Evolutionary conservation across 2,797 vertebrate genomes (phyloP).

Genomic region (Pipistrellus pipistrellus): DNA sequence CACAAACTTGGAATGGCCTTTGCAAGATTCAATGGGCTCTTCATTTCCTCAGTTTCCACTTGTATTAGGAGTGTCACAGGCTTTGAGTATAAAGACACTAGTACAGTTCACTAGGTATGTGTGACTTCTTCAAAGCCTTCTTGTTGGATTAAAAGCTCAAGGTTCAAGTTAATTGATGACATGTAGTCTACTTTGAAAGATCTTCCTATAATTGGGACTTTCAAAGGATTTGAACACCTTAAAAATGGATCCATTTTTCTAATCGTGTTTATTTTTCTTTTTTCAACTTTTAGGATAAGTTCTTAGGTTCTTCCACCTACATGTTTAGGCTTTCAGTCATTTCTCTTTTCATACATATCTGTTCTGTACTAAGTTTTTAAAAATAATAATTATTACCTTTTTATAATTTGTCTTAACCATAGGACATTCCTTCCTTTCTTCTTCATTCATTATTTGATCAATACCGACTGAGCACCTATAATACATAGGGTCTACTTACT

Average conservation of each 20-base stretch:
- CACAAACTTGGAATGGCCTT: not conserved
- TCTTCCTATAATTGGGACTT: not conserved
- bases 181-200: not conserved
- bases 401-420: slow-evolving; percentile 12
- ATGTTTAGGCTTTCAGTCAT: slow-evolving; percentile 1
- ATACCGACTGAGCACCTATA: not conserved
- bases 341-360: slow-evolving; percentile 9
- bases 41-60: not conserved
- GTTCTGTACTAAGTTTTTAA: not conserved
- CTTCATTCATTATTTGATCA: not conserved
- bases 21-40: not conserved
- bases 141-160: slow-evolving; percentile 31
- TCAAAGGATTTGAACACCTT: not conserved
- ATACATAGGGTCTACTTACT: not conserved
- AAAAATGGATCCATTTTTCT: not conserved
- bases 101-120: not conserved
- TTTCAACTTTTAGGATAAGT: not conserved
- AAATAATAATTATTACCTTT: not conserved
- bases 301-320: not conserved
- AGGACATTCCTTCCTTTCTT: not conserved
- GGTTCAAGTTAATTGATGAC: not conserved
- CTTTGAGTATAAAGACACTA: slow-evolving; percentile 12
- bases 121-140: slow-evolving; percentile 3
- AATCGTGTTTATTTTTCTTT: not conserved
- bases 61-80: not conserved